phyloP scores from a whole-genome alignment of 2,888 invertebrate species.

The Eurytoma californica region DNA sequence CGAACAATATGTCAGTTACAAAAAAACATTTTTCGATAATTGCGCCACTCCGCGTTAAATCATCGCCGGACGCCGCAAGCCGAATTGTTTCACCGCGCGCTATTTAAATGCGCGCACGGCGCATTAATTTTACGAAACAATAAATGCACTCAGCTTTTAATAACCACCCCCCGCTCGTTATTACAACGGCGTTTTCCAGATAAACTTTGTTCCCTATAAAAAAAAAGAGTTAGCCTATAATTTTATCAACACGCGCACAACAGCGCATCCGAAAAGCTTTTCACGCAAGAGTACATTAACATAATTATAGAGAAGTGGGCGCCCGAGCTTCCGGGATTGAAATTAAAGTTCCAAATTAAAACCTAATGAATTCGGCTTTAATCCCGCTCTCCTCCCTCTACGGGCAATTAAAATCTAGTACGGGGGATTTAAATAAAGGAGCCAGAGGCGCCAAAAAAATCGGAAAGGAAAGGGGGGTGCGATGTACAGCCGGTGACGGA shows the following conservation, averaged over 20 bases:
- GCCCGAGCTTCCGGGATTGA: neutral
- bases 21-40: no score
- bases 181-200: no score
- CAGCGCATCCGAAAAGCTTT: neutral
- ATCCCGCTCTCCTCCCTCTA: slow-evolving; percentile 1
- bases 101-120: no score
- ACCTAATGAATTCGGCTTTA: slow-evolving; percentile 32
- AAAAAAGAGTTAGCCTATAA: no score
- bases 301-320: slow-evolving; percentile 18
- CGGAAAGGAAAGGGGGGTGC: neutral
- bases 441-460: slow-evolving; percentile 41
- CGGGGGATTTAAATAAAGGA: slow-evolving; percentile 24
- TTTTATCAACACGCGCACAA: neutral
- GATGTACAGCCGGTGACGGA: slow-evolving; percentile 22
- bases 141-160: no score
- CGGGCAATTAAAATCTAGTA: slow-evolving; percentile 26
- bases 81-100: no score
- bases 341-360: slow-evolving; percentile 33
- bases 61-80: no score
- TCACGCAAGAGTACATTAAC: slow-evolving; percentile 3
- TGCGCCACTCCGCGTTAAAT: no score
- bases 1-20: no score
- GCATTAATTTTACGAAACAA: no score
- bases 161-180: no score
- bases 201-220: no score